Evolutionary conservation across 2,888 invertebrate species (phyloP), one percentile per base, ranked within the genome.

Genomic region (Campoplex nolae): DNA sequence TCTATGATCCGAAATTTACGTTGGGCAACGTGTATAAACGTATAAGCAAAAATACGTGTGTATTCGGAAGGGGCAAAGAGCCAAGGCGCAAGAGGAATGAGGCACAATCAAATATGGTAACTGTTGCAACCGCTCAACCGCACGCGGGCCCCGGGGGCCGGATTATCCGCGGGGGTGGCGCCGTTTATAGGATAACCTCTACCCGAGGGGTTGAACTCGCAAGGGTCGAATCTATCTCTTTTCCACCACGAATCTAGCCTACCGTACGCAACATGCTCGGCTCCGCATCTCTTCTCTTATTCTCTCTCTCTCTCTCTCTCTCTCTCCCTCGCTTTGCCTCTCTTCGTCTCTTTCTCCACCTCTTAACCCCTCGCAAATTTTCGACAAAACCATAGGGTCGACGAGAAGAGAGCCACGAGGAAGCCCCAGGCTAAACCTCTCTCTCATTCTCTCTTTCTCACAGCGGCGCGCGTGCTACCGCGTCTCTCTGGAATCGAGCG

Each of bases 61-160:
- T 45, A 62, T 79, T 38, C 28, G 48, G 45, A 38, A 56, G 84
- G 75, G 84, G 35, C 45, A 67, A 75, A 58, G 48, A 54, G 80
- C 74, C 28, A 16, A 38, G 23, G 70, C 76, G 80, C 54, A 78
- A 77, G 83, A 83, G 88, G 88, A 86, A 88, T 81, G 91, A 90
- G 91, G 89, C 90, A 92, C 93, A 93, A 93, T 93, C 93, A 93
- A 94, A 93, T 93, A 93, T 93, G 93, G 93, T 93, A 94, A 94
- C 93, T 93, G 93, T 93, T 93, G 91, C 92, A 91, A 93, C 90
- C 93, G 90, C 88, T 94, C 94, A 94, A 93, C 92, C 92, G 90
- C 94, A 94, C 92, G 92, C 92, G 91, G 92, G 91, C 94, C 94
- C 94, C 90, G 92, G 91, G 93, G 94, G 92, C 92, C 91, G 92